A percentile compares a stretch with the other conserved stretches of the same genome.
Evolutionary conservation across 2,113 vertebrate species (phyloP).

Genomic region (Sturnus vulgaris): DNA sequence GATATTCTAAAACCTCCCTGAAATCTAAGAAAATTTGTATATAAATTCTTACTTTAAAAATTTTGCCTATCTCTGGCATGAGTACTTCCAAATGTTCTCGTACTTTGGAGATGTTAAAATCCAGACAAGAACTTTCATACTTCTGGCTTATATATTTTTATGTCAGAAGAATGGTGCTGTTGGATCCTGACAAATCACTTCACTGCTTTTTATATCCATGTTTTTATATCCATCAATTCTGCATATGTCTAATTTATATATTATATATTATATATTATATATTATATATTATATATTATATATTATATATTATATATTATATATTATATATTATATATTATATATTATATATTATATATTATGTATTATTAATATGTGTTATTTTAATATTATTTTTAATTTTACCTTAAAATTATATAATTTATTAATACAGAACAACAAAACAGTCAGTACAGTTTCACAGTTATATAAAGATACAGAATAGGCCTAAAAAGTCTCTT

Average conservation of each 20-base stretch:
- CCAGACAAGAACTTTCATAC: not conserved
- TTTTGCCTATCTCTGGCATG: rapidly evolving
- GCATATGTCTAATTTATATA: not conserved
- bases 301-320: too few species aligned
- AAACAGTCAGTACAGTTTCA: not conserved
- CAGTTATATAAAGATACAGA: not conserved
- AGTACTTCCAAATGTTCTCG: not conserved
- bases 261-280: too few species aligned
- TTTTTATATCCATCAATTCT: not conserved
- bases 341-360: too few species aligned
- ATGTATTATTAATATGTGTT: too few species aligned
- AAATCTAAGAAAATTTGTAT: not conserved
- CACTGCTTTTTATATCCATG: not conserved
- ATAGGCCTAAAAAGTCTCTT: not conserved
- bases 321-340: too few species aligned
- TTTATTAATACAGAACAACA: not conserved
- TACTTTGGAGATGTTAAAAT: not conserved
- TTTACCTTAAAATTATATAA: too few species aligned
- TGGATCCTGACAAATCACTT: not conserved
- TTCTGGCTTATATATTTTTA: not conserved
- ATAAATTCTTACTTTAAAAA: not conserved
- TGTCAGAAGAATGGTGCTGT: not conserved
- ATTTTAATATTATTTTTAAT: too few species aligned
- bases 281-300: too few species aligned
- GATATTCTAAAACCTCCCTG: not conserved